Evolutionary conservation across 2,888 invertebrate species (phyloP).

Genomic region (Folsomia manolachei): DNA sequence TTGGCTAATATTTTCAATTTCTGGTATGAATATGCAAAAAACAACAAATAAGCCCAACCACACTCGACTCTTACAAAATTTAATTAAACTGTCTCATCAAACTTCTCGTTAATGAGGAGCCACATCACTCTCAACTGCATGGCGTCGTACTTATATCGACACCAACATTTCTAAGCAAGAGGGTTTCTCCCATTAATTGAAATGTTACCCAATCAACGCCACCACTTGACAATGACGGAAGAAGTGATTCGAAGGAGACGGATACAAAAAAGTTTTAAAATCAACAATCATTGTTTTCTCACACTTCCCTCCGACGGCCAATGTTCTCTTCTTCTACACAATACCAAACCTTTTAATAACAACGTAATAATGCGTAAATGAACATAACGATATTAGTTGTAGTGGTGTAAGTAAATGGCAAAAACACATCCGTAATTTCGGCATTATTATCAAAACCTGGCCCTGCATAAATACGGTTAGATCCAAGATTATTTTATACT

Average conservation of each 20-base stretch:
- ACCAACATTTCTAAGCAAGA: neutral
- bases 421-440: neutral
- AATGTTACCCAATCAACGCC: constrained; percentile 18
- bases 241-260: neutral
- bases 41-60: no score
- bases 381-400: no score
- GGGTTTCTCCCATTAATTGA: constrained; percentile 11
- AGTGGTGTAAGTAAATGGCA: neutral
- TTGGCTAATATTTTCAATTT: no score
- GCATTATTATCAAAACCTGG: neutral
- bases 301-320: neutral
- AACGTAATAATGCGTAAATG: no score
- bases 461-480: neutral
- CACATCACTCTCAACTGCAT: no score
- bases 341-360: neutral
- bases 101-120: neutral
- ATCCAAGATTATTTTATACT: neutral
- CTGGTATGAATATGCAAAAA: no score
- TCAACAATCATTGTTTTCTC: constrained; percentile 2
- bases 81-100: neutral
- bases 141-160: neutral
- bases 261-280: neutral
- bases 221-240: constrained; percentile 6
- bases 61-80: neutral
- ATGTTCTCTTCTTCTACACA: neutral